phyloP scores from a whole-genome alignment of 2,888 invertebrate genomes.

The Athripsodes cinereus region DNA sequence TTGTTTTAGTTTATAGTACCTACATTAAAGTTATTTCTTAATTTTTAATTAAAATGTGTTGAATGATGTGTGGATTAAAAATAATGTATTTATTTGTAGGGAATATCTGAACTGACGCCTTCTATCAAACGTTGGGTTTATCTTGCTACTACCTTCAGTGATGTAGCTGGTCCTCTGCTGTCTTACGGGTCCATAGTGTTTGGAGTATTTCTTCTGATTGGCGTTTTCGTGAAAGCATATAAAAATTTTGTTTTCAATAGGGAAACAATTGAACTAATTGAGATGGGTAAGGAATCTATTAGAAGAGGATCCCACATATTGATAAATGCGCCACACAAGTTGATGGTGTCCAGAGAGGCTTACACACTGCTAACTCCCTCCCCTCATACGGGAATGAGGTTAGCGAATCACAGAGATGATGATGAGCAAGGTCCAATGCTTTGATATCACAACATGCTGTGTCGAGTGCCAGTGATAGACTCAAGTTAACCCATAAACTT shows the following conservation, averaged over 20 bases:
- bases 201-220: constrained; percentile 59
- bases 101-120: constrained; percentile 71
- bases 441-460: not conserved
- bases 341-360: constrained; percentile 54
- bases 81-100: constrained; percentile 43
- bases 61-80: too few relatives aligned
- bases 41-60: too few relatives aligned
- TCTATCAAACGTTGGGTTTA: constrained; percentile 78
- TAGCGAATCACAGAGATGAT: constrained; percentile 19
- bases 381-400: constrained; percentile 20
- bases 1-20: not conserved
- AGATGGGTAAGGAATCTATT: constrained; percentile 67
- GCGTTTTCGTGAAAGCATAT: constrained; percentile 67
- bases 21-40: too few relatives aligned
- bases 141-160: constrained; percentile 71
- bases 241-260: constrained; percentile 65
- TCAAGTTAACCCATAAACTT: too few relatives aligned
- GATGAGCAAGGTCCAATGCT: constrained; percentile 21
- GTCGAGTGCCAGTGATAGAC: too few relatives aligned
- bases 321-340: constrained; percentile 52
- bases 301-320: constrained; percentile 59
- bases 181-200: constrained; percentile 67
- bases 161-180: constrained; percentile 61
- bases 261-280: constrained; percentile 67
- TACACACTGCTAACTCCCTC: constrained; percentile 41